phyloP scores from a whole-genome alignment of 2,113 vertebrate genomes.

The Tapirus terrestris region DNA sequence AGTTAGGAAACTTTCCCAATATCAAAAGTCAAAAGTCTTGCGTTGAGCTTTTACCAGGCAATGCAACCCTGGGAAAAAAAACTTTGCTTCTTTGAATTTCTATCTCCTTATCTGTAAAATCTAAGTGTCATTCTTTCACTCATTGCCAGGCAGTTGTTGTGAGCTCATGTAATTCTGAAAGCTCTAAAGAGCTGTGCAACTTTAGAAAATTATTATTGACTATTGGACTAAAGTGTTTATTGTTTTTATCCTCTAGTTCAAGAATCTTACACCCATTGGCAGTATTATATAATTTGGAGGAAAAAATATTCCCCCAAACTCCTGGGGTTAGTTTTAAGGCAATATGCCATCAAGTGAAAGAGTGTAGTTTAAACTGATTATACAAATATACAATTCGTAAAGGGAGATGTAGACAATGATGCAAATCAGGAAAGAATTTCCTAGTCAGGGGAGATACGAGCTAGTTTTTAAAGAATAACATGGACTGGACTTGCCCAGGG shows the following conservation, averaged over 20 bases:
- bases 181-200: background rate
- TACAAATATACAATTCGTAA: background rate
- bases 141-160: background rate
- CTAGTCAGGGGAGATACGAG: background rate
- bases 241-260: background rate
- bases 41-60: background rate
- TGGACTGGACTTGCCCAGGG: background rate
- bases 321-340: background rate
- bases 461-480: background rate
- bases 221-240: background rate
- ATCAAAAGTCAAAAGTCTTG: background rate
- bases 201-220: background rate
- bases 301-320: background rate
- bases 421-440: background rate
- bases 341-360: background rate
- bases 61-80: background rate
- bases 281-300: background rate
- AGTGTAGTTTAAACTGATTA: background rate
- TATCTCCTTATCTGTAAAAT: background rate
- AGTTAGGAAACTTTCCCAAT: background rate
- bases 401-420: background rate
- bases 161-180: background rate
- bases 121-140: background rate
- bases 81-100: background rate
- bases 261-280: background rate